Base-by-base conservation (phyloP, 2,113 vertebrate species). In the Coracopsis vasa region DNA sequence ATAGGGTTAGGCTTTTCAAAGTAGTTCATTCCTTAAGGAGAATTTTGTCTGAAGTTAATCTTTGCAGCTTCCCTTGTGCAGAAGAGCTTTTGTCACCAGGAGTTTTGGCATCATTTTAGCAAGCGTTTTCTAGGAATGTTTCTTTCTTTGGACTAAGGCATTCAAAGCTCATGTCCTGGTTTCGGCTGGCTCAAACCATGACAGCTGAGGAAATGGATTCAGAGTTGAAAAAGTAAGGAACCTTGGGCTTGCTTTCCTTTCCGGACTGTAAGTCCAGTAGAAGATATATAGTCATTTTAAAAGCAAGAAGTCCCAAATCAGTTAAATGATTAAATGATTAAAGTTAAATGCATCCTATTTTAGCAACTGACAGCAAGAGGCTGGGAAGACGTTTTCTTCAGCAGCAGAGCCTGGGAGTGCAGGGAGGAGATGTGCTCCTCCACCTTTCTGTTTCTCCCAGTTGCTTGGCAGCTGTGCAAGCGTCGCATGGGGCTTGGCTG, bases 81-180 rank as follows among this genome's bases (percentile, higher is more conserved):
- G 74, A 78, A 89, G 42, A 71, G 31, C 44, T 85, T 87, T 72
- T 73, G 74, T 67, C 48, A 73, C 45, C 8, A 1, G 80, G 92
- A 56, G n/a, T 70, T 83, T 33, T n/a, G 77, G 24, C 79, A 91
- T 92, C 48, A 11, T 79, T 90, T 69, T 61, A 87, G 84, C 74
- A 51, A 56, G 54, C 11, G n/a, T 69, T 92, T 93, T 82, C 87
- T 83, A 65, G 75, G 75, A 88, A 29, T 29, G 18, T 80, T 95
- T 83, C 62, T 73, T 88, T 77, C 69, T 81, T 91, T 85, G 44
- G 69, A 81, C 33, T 90, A 70, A 72, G 29, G 75, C 16, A 16
- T 53, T 86, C 19, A 86, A 80, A 93, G 67, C 33, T 35, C 33
- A 35, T 58, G 56, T 35, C 56, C 56, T 58, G 56, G 56, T 24